Conservation (phyloP, 2,113 vertebrate species). For the Corythoichthys intestinalis region DNA sequence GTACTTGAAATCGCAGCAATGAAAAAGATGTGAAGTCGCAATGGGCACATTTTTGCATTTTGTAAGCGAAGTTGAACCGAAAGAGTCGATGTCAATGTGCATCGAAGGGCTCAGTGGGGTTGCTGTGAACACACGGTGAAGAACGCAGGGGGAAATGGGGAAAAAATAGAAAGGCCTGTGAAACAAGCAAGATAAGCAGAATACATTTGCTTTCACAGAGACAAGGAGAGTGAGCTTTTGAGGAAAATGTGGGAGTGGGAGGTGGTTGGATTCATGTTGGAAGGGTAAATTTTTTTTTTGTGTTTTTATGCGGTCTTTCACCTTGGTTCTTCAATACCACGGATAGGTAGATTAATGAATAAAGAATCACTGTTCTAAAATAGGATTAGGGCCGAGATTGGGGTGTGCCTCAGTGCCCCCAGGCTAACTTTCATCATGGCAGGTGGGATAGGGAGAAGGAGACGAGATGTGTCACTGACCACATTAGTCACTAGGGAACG, state of each 20-base stretch:
- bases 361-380: neutral
- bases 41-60: slow-evolving; percentile 43
- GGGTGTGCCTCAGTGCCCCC: neutral
- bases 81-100: too few relatives aligned
- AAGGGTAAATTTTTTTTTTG: neutral
- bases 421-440: neutral
- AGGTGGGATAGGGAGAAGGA: neutral
- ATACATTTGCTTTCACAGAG: slow-evolving; percentile 19
- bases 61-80: slow-evolving; percentile 16
- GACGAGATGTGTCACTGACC: slow-evolving; percentile 5
- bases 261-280: slow-evolving; percentile 27
- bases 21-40: slow-evolving; percentile 15
- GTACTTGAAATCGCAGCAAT: slow-evolving; percentile 15
- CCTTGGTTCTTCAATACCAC: neutral
- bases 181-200: slow-evolving; percentile 24
- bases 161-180: slow-evolving; percentile 5
- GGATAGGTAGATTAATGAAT: neutral
- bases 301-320: neutral
- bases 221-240: neutral
- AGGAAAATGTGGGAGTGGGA: slow-evolving; percentile 18
- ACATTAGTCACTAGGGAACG: slow-evolving; percentile 3
- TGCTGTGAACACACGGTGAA: neutral
- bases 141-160: neutral
- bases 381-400: neutral
- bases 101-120: too few relatives aligned